Evolutionary conservation across 2,797 vertebrate genomes (phyloP).

Genomic region (Heterohyrax brucei): DNA sequence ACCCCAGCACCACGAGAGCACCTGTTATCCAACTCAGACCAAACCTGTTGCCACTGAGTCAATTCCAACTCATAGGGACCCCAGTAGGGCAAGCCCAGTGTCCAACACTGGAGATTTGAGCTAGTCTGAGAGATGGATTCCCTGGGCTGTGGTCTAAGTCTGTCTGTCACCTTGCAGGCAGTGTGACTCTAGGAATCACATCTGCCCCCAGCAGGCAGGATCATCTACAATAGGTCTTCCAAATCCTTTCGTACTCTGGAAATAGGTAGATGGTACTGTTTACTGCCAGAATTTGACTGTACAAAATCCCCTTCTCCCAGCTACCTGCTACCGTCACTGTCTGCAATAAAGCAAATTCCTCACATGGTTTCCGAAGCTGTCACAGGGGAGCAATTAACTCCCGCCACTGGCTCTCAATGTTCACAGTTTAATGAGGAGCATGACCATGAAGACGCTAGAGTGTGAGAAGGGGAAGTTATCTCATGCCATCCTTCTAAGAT

Average conservation of each 20-base stretch:
- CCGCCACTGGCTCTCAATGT: neutral
- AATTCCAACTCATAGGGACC: no score
- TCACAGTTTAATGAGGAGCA: conserved; percentile 27
- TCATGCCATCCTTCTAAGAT: conserved; percentile 37
- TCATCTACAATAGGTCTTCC: neutral
- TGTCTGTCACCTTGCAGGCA: neutral
- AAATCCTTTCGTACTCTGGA: neutral
- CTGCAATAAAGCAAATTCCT: neutral
- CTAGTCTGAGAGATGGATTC: neutral
- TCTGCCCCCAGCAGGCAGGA: neutral
- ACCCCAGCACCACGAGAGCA: neutral
- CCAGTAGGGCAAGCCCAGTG: neutral
- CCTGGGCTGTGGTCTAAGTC: neutral
- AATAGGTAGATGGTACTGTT: conserved; percentile 46
- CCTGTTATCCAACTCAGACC: neutral
- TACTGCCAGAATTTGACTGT: neutral
- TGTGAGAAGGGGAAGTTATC: conserved; percentile 4
- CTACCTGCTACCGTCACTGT: conserved; percentile 1
- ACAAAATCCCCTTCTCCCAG: neutral
- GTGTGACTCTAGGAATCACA: neutral
- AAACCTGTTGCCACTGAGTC: no score
- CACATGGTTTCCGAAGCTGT: conserved; percentile 49
- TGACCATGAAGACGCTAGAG: conserved; percentile 14
- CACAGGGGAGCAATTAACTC: conserved; percentile 79
- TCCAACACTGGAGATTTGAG: accelerated